Evolutionary conservation across 2,113 vertebrate species (phyloP).

Genomic region (Cyprinodon brontotheroides): DNA sequence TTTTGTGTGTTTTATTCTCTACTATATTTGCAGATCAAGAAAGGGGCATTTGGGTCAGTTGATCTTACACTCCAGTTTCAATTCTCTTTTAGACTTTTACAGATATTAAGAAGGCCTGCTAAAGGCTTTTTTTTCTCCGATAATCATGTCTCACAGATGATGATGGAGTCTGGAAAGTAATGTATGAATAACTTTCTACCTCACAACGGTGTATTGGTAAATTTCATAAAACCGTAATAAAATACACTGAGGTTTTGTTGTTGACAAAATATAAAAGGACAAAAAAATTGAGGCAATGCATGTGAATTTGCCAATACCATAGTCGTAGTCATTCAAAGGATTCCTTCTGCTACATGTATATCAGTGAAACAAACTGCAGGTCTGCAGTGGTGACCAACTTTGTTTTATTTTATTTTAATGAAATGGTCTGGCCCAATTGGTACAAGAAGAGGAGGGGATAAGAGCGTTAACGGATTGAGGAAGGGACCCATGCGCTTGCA

Average conservation of each 20-base stretch:
- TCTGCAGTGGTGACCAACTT: neutral
- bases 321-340: constrained; percentile 17
- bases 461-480: constrained; percentile 62
- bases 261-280: neutral
- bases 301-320: neutral
- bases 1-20: too few species aligned
- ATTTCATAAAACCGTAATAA: neutral
- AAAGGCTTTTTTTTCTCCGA: too few species aligned
- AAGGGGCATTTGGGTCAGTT: too few species aligned
- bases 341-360: neutral
- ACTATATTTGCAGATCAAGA: too few species aligned
- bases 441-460: constrained; percentile 71
- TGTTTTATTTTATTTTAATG: constrained; percentile 5
- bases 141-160: too few species aligned
- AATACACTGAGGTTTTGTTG: neutral
- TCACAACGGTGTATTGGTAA: neutral
- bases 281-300: neutral
- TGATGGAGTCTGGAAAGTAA: too few species aligned
- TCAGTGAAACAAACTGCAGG: constrained; percentile 20
- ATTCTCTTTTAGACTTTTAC: too few species aligned
- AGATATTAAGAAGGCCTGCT: too few species aligned
- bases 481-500: constrained; percentile 42
- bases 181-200: neutral
- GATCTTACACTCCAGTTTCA: too few species aligned
- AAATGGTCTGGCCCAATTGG: constrained; percentile 79